Percentiles rank a stretch among this genome's conserved stretches.
These are phyloP conservation scores for Papilio helenus DNA, from an alignment of 1,140 invertebrate species.

Conservation along the genomic window DNA sequence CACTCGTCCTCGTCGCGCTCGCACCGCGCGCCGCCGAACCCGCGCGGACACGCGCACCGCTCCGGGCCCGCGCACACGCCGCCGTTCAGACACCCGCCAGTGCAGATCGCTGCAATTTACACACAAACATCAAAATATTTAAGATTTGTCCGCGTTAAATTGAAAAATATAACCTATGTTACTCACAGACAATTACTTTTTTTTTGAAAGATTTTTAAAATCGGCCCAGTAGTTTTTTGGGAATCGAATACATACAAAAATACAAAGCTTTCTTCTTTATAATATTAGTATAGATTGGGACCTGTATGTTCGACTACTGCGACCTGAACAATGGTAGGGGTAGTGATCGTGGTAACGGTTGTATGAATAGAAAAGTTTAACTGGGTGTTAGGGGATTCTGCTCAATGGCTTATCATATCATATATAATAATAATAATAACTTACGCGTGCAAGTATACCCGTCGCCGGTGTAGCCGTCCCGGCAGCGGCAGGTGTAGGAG, in stretches of 20 bases:
- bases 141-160: too few relatives aligned
- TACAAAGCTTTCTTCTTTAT: too few relatives aligned
- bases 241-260: too few relatives aligned
- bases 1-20: conserved; percentile 96
- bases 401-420: not conserved
- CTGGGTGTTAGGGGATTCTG: too few relatives aligned
- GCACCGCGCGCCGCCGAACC: conserved; percentile 91
- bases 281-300: too few relatives aligned
- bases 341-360: too few relatives aligned
- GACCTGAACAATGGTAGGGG: not conserved
- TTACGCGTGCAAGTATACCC: conserved; percentile 92
- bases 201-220: too few relatives aligned
- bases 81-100: conserved; percentile 91
- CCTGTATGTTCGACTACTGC: not conserved
- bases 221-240: too few relatives aligned
- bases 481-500: conserved; percentile 92
- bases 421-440: too few relatives aligned
- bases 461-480: conserved; percentile 91
- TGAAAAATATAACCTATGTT: too few relatives aligned
- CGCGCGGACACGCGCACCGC: conserved; percentile 90
- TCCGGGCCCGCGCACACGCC: conserved; percentile 91
- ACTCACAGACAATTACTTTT: too few relatives aligned
- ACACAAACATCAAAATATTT: not conserved
- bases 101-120: conserved; percentile 87
- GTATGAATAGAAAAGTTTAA: too few relatives aligned